Conservation (phyloP, 1,140 invertebrate species). For the Philotrypesis tridentata region DNA sequence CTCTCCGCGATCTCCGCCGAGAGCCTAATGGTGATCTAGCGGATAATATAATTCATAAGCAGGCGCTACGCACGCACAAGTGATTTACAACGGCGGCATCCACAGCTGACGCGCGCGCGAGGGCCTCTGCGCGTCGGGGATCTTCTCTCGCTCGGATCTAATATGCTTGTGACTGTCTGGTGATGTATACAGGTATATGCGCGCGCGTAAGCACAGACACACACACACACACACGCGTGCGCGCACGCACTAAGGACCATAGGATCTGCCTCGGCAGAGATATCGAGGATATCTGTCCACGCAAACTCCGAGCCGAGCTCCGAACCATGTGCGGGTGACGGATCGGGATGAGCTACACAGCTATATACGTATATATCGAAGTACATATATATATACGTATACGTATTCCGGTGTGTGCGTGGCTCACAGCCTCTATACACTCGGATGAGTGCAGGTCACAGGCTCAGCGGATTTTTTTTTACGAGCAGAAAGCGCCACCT, state of each 20-base stretch:
- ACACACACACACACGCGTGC: neutral
- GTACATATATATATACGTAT: no score
- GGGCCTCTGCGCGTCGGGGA: neutral
- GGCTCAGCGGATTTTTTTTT: no score
- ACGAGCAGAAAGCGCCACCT: no score
- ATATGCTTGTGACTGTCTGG: neutral
- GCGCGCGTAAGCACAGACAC: no score
- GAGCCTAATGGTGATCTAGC: constrained; percentile 57
- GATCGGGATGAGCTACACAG: neutral
- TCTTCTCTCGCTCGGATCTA: neutral
- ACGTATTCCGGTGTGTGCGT: neutral
- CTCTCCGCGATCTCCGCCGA: neutral
- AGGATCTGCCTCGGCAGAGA: neutral
- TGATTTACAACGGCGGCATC: constrained; percentile 7
- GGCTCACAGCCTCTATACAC: neutral
- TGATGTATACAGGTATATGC: neutral
- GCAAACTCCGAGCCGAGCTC: no score
- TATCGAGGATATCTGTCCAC: neutral
- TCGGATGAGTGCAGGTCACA: no score
- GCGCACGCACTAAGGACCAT: neutral
- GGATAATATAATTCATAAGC: constrained; percentile 61
- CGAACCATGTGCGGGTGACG: neutral
- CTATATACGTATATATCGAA: no score
- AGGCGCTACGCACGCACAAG: constrained; percentile 42
- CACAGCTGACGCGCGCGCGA: constrained; percentile 15